Base-by-base conservation (phyloP, 2,113 vertebrate genomes). In the Callorhinus ursinus region DNA sequence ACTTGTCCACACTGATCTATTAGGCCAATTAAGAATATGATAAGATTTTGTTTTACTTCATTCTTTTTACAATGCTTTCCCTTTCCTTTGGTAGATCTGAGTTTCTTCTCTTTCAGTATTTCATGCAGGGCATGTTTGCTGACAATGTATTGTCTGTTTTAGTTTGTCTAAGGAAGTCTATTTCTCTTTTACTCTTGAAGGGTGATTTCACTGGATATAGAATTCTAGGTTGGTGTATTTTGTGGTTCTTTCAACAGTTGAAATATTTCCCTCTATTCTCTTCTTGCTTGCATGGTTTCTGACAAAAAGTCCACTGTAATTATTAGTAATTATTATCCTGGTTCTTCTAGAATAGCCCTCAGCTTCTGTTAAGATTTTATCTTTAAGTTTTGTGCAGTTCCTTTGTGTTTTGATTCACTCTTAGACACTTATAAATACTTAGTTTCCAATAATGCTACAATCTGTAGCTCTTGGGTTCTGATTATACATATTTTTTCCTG, bases 361-460 rank as follows among this genome's bases (percentile, higher is more conserved):
- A 67, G 59, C 21, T 63, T 26, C 53, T 90, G 72, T 69, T 71
- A 53, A 57, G 55, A 80, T 88, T 83, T 77, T 46, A 79, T 33
- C 67, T 89, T 67, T 82, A 28, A 8, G 14, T 53, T 84, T 88
- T 67, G 19, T 76, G 13, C 24, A 71, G 9, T 83, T 61, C 3
- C 36, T 53, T 91, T 19, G 12, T 65, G 16, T 87, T 72, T 77
- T 92, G 7, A 67, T 51, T 18, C 4, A 53, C 39, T 93, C 33
- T 72, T 18, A 67, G 82, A 90, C 51, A 88, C 67, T 83, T 87
- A 96, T 61, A 81, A 76, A 89, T 71, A 72, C 18, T 63, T 77
- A 49, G 49, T 87, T 83, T 84, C 63, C 2, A 65, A 26, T 74
- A 88, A 42, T 69, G 53, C 12, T 14, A 57, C 57, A 67, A 36